A percentile compares a stretch with the other conserved stretches of the same genome.
Evolutionary conservation across 2,797 vertebrate genomes (phyloP).

Genomic region (Mormyrus hasselquistii): DNA sequence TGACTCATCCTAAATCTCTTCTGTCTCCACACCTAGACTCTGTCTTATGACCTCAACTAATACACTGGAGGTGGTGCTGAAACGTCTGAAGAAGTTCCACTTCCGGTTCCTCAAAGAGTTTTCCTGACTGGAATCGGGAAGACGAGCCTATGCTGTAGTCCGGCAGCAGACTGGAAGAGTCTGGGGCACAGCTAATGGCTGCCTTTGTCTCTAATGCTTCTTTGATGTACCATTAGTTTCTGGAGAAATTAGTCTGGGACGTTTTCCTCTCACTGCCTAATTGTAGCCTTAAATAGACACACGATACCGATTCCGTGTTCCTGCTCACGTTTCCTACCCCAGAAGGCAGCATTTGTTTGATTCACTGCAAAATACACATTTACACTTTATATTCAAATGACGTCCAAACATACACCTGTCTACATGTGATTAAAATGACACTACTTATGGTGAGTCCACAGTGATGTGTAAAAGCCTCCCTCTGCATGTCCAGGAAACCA

Average conservation of each 20-base stretch:
- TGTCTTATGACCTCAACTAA: slow-evolving; percentile 34
- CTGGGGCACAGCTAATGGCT: background rate
- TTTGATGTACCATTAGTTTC: background rate
- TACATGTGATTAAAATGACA: background rate
- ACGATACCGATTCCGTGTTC: background rate
- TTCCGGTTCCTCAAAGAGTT: slow-evolving; percentile 48
- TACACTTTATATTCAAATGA: background rate
- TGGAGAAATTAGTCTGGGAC: background rate
- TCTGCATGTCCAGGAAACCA: background rate
- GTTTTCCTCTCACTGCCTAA: background rate
- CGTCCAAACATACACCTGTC: background rate
- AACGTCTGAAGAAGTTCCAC: slow-evolving; percentile 50
- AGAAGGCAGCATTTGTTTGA: background rate
- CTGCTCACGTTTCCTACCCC: background rate
- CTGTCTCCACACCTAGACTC: slow-evolving; percentile 38
- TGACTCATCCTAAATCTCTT: background rate
- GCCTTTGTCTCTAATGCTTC: background rate
- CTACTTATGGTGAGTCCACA: background rate
- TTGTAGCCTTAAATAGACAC: background rate
- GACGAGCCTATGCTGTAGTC: background rate
- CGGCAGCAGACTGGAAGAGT: background rate
- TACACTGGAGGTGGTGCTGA: slow-evolving; percentile 45
- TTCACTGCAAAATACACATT: background rate
- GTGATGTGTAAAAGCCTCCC: background rate
- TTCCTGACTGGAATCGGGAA: slow-evolving; percentile 16